Evolutionary conservation across 2,797 vertebrate genomes (phyloP), one percentile per base, ranked within the genome.

Genomic region (Botia kubotai): DNA sequence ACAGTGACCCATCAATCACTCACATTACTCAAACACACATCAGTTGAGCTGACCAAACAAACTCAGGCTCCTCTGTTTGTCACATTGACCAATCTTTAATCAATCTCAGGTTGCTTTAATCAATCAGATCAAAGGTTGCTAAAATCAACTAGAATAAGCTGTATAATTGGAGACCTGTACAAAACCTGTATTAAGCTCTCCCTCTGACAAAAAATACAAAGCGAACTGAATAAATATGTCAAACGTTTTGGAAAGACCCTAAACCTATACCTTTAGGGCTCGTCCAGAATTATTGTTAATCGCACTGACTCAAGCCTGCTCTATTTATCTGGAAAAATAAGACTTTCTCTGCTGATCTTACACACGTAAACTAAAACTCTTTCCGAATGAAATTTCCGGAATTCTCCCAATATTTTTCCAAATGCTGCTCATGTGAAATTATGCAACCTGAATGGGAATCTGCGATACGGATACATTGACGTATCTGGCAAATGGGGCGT

Each of bases 21-120:
- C 11, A 60, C 3, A 6, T n/a, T 60, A 26, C 21, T 14, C 58
- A 26, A 60, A 33, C 13, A 33, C 23, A 33, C 14, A 33, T 63
- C 26, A 33, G 5, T 2, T 48, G 50, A 48, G 12, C 5, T 26
- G 43, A 39, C 36, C 17, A 14, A 46, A 6, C 36, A 58, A 48
- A 77, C 17, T 13, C 1, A 26, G 16, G 17, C 13, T 58, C 5
- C 63, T 69, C 43, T n/a, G 8, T 26, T 17, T 10, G 23, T n/a
- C n/a, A n/a, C 21, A 73, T 1, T 52, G 63, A 77, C 81, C 21
- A 74, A 6, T 46, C 16, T 74, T 16, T 65, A 52, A 2, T 26
- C 23, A 74, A 26, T 73, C 63, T 63, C n/a, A 57, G 17, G 60
- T 12, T 29, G 19, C 8, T 66, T 12, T 26, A 26, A 26, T 1